Evolutionary conservation across 2,888 invertebrate genomes (phyloP).

Genomic region (Heliothis peltigera): DNA sequence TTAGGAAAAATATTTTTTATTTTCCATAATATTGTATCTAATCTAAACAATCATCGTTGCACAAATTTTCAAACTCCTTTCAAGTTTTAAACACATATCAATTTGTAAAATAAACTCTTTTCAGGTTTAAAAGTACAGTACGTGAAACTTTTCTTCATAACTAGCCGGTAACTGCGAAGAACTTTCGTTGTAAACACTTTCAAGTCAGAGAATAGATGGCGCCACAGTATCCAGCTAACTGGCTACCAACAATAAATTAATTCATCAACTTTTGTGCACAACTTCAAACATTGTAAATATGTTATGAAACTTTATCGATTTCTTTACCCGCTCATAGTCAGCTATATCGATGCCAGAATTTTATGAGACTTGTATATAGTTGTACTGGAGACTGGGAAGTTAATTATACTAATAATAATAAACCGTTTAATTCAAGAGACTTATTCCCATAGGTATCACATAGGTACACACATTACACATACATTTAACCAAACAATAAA

Average conservation of each 20-base stretch:
- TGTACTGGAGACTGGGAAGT: too few species aligned
- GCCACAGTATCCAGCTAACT: constrained; percentile 30
- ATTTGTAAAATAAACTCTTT: constrained; percentile 31
- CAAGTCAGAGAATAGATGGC: constrained; percentile 49
- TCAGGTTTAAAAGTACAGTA: constrained; percentile 30
- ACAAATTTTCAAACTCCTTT: background rate
- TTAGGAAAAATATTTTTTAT: too few species aligned
- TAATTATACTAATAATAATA: too few species aligned
- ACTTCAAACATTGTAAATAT: constrained; percentile 26
- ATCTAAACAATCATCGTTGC: too few species aligned
- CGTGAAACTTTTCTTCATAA: constrained; percentile 49
- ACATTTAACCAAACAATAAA: too few species aligned
- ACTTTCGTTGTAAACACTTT: constrained; percentile 54
- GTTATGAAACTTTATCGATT: constrained; percentile 12
- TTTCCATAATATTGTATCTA: too few species aligned
- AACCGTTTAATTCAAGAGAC: too few species aligned
- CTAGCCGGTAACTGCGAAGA: constrained; percentile 34
- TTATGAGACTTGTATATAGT: background rate
- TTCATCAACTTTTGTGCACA: constrained; percentile 38
- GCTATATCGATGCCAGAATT: background rate
- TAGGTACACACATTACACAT: too few species aligned
- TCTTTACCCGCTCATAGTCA: background rate
- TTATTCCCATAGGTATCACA: too few species aligned
- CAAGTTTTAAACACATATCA: constrained; percentile 30
- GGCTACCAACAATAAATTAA: constrained; percentile 41